A percentile compares a stretch with the other conserved stretches of the same genome.
These are phyloP conservation scores for Darevskia nairensis DNA, from an alignment of 2,797 vertebrate species.

Conservation along the genomic window DNA sequence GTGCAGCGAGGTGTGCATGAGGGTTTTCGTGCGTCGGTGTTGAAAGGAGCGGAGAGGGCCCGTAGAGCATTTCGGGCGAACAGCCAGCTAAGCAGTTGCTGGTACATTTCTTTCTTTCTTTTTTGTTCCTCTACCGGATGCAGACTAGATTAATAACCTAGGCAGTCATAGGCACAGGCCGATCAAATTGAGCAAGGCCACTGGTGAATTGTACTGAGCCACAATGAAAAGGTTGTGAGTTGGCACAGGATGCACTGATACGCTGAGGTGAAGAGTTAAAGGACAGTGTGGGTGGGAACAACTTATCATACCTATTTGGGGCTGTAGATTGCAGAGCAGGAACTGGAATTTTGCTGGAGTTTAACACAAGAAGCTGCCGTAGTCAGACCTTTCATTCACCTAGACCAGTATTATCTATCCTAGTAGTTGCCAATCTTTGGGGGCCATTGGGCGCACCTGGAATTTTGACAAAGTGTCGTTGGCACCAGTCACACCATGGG, in stretches of 20 bases:
- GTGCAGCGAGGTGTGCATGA: slow-evolving; percentile 51
- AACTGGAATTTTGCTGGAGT: neutral
- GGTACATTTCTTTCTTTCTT: no score
- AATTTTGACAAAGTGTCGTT: no score
- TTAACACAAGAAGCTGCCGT: neutral
- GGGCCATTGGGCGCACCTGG: no score
- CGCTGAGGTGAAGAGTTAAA: neutral
- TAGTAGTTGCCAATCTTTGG: no score
- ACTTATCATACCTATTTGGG: neutral
- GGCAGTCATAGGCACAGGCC: accelerated
- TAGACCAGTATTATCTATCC: no score
- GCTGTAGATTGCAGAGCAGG: neutral
- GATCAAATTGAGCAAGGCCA: accelerated
- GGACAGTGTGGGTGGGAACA: no score
- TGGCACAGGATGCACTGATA: no score
- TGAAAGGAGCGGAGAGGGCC: neutral
- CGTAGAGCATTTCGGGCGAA: accelerated
- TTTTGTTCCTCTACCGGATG: neutral
- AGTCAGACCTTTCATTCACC: neutral
- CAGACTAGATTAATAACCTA: neutral
- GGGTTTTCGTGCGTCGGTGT: neutral
- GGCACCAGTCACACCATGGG: no score
- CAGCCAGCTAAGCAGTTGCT: neutral
- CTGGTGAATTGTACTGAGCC: accelerated
- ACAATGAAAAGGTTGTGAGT: neutral